Percentiles rank a stretch among this genome's conserved stretches.
Evolutionary conservation across 2,888 invertebrate genomes (phyloP).

Genomic region (Sarcophaga rosellei): DNA sequence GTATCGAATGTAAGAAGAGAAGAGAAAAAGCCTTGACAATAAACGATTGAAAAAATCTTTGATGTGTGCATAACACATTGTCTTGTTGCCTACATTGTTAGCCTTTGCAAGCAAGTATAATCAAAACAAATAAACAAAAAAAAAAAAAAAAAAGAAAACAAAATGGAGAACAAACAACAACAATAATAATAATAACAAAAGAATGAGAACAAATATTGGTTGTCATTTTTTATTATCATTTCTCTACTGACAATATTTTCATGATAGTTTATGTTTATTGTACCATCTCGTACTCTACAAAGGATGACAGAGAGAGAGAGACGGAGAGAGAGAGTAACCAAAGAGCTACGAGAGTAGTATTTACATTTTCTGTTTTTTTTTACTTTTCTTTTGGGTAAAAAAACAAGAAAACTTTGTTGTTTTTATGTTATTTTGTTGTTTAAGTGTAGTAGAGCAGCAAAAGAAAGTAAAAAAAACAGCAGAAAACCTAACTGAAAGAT

Average conservation of each 20-base stretch:
- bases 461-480: neutral
- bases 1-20: neutral
- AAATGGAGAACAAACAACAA: neutral
- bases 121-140: neutral
- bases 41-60: conserved; percentile 19
- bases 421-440: conserved; percentile 19
- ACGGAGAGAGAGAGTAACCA: neutral
- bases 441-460: neutral
- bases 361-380: conserved; percentile 4
- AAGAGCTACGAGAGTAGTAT: no score
- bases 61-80: neutral
- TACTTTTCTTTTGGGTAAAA: conserved; percentile 12
- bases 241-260: conserved; percentile 51
- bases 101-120: neutral
- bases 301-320: neutral
- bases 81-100: neutral
- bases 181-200: neutral
- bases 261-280: conserved; percentile 43
- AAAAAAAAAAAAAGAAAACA: no score
- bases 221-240: conserved; percentile 49
- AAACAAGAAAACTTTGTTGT: conserved; percentile 10
- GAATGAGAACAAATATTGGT: neutral
- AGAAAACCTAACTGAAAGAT: neutral
- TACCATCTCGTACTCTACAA: conserved; percentile 5
- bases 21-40: neutral